Evolutionary conservation across 2,888 invertebrate genomes (phyloP).

Genomic region (Callimorpha dominula): DNA sequence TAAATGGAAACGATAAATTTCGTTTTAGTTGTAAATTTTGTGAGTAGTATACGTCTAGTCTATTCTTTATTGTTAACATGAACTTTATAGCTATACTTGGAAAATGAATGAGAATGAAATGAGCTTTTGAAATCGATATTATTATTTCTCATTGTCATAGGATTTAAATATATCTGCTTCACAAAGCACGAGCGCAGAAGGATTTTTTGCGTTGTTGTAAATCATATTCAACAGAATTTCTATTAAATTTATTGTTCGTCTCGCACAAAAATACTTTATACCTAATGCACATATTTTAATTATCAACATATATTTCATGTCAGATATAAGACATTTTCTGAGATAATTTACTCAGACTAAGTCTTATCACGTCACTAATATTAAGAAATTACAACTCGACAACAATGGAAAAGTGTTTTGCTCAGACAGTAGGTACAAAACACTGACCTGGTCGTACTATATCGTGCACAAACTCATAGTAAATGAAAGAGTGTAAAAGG

Average conservation of each 20-base stretch:
- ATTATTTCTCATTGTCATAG: constrained; percentile 52
- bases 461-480: constrained; percentile 41
- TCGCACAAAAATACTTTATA: not conserved
- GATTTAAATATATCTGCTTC: constrained; percentile 40
- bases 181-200: constrained; percentile 53
- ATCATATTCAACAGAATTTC: constrained; percentile 52
- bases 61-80: constrained; percentile 38
- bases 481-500: constrained; percentile 54
- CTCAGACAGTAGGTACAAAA: not conserved
- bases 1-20: constrained; percentile 45
- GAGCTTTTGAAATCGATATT: constrained; percentile 44
- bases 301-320: not conserved
- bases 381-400: not conserved
- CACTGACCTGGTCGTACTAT: not conserved
- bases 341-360: not conserved
- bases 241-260: constrained; percentile 12
- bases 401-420: constrained; percentile 10
- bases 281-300: not conserved
- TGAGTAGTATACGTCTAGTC: constrained; percentile 36
- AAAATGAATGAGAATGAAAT: constrained; percentile 42
- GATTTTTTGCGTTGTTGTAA: constrained; percentile 58
- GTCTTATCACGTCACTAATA: not conserved
- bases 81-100: constrained; percentile 38
- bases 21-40: constrained; percentile 46
- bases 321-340: not conserved